Evolutionary conservation across 1,140 invertebrate species (phyloP).

Genomic region (Meloidogyne chitwoodi): DNA sequence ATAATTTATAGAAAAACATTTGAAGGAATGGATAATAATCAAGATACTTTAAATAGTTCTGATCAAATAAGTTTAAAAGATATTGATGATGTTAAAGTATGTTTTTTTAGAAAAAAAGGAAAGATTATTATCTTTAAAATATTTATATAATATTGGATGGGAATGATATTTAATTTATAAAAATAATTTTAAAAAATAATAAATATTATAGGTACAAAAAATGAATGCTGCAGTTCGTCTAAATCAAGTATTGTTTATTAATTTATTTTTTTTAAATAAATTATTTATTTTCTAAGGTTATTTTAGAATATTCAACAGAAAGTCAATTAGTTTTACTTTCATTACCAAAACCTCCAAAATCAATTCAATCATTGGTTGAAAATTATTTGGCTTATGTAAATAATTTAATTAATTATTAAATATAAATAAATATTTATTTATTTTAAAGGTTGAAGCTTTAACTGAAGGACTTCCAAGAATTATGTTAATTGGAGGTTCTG

Average conservation of each 20-base stretch:
- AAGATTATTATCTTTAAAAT: not conserved
- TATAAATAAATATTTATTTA: not conserved
- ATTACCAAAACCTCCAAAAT: constrained; percentile 85
- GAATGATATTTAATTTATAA: too few species aligned
- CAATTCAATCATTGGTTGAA: constrained; percentile 42
- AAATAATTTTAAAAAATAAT: too few species aligned
- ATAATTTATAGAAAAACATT: constrained; percentile 29
- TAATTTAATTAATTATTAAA: not conserved
- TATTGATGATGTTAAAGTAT: constrained; percentile 44
- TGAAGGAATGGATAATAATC: constrained; percentile 33
- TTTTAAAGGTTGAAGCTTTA: constrained; percentile 75
- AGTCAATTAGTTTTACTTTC: constrained; percentile 96
- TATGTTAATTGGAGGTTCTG: constrained; percentile 92
- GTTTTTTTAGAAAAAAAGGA: not conserved
- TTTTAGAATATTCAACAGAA: constrained; percentile 90
- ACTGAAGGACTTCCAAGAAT: constrained; percentile 93
- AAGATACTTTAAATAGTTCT: constrained; percentile 43
- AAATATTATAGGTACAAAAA: constrained; percentile 64
- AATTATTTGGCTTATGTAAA: constrained; percentile 88
- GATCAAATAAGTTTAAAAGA: constrained; percentile 44
- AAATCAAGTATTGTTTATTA: constrained; percentile 69
- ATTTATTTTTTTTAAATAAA: not conserved
- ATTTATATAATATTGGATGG: too few species aligned
- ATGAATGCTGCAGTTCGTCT: constrained; percentile 98
- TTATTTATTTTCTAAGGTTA: constrained; percentile 65